Conservation (phyloP, 2,888 invertebrate genomes). For the Morpho deidamia region DNA sequence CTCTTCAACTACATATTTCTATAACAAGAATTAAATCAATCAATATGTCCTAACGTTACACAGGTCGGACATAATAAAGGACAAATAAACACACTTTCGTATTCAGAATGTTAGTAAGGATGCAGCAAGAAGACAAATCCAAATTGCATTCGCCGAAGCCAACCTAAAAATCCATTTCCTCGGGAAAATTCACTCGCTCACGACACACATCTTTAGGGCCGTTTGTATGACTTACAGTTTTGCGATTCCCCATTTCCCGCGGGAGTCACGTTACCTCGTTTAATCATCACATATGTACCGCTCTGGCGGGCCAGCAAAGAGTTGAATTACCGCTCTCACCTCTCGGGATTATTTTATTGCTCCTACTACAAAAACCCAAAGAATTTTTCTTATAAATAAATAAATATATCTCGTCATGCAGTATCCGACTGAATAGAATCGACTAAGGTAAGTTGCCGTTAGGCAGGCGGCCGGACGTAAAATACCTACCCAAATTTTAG, state of each 20-base stretch:
- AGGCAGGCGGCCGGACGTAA: too few species aligned
- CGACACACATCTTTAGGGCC: conserved; percentile 14
- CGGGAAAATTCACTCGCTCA: neutral
- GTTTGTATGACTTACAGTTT: conserved; percentile 23
- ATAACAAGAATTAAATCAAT: too few species aligned
- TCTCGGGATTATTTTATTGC: conserved; percentile 25
- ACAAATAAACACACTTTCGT: too few species aligned
- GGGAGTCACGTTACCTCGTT: conserved; percentile 30
- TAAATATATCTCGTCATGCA: too few species aligned
- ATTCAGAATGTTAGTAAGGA: too few species aligned
- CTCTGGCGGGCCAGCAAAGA: conserved; percentile 27
- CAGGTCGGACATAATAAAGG: too few species aligned
- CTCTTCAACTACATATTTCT: too few species aligned
- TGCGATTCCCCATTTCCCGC: conserved; percentile 24
- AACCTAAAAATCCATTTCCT: neutral
- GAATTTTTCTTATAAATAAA: too few species aligned
- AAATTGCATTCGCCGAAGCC: neutral
- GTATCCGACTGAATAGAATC: too few species aligned
- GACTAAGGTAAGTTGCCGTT: too few species aligned
- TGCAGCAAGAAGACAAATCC: neutral
- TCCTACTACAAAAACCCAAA: conserved; percentile 15
- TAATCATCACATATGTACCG: conserved; percentile 35
- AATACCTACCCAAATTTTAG: too few species aligned
- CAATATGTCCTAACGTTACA: too few species aligned
- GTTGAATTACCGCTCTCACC: conserved; percentile 31